Conservation (phyloP, 2,797 vertebrate genomes). For the Linurgus olivaceus region DNA sequence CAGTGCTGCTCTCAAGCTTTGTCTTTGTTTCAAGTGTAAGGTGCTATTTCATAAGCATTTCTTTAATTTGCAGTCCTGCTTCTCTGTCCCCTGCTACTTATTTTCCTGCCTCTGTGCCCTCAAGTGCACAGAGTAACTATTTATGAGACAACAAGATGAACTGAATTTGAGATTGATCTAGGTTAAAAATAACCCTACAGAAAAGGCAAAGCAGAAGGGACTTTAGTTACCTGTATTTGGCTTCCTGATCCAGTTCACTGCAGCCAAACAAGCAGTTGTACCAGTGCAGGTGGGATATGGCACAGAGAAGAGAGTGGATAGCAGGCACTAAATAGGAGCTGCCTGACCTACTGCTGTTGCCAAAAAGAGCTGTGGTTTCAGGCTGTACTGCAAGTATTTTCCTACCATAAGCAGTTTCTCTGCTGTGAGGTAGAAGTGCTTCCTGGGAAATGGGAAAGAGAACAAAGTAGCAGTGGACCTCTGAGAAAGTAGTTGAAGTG, state of each 20-base stretch:
- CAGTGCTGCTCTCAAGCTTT: background rate
- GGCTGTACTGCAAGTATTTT: background rate
- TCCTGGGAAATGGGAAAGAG: background rate
- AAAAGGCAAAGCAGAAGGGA: background rate
- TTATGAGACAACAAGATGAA: constrained; percentile 50
- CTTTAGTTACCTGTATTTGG: background rate
- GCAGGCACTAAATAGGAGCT: background rate
- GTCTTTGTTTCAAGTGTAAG: background rate
- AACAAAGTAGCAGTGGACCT: background rate
- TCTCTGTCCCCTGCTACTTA: background rate
- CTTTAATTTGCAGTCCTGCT: background rate
- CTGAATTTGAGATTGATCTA: constrained; percentile 41
- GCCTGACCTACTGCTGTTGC: background rate
- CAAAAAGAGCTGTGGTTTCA: background rate
- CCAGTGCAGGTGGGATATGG: background rate
- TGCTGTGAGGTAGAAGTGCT: background rate
- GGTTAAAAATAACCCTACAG: constrained; percentile 45
- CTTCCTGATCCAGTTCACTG: background rate
- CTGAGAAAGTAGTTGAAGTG: background rate
- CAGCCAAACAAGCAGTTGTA: background rate
- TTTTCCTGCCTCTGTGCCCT: background rate
- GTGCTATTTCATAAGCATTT: background rate
- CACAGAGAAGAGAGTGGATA: background rate
- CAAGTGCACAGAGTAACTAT: constrained; percentile 9
- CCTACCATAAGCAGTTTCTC: background rate